Base-by-base conservation (phyloP, 2,113 vertebrate genomes). In the Tylochromis polylepis region DNA sequence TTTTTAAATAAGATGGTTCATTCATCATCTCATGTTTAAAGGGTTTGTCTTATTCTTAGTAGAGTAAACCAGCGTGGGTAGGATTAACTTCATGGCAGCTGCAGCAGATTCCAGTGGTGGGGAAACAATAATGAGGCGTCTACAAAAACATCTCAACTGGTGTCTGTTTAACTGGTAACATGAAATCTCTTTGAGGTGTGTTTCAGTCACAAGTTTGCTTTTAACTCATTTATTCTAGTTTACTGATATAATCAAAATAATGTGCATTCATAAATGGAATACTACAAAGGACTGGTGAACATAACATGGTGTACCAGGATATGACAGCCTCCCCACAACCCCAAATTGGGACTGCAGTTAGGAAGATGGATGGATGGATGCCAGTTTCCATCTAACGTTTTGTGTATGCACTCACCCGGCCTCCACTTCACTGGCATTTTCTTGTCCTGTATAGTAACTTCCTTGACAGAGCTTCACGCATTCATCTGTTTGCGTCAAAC, bases 401-500 rank as follows among this genome's bases (percentile, higher is more conserved):
- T 12, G 34, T 0, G 0, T 11, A 58, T 16, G 55, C 56, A 18
- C 10, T 41, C 55, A 80, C 57, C 46, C 1, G 4, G 31, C 29
- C n/a, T 60, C 60, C 27, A 27, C 11, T 72, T 60, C 10, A 4
- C 27, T n/a, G 29, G 4, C 4, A 22, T 41, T 59, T 59, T 2
- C 0, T 1, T 62, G 34, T 27, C 36, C 38, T 29, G n/a, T 49
- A 1, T 16, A 38, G 41, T 55, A 56, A 67, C 82, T 70, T 90
- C 82, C 60, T 86, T 12, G 5, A 89, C 11, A 1, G 85, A 85
- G 81, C 80, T 53, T 82, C 70, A 31, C 65, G 72, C 57, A 2
- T 8, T 87, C 16, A 67, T 89, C 81, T 89, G 83, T 92, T 88
- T 89, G 34, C 34, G 1, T 86, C 86, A 83, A 88, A 89, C 12